phyloP scores from a whole-genome alignment of 2,888 invertebrate genomes.

The Drosophila multiciliata region DNA sequence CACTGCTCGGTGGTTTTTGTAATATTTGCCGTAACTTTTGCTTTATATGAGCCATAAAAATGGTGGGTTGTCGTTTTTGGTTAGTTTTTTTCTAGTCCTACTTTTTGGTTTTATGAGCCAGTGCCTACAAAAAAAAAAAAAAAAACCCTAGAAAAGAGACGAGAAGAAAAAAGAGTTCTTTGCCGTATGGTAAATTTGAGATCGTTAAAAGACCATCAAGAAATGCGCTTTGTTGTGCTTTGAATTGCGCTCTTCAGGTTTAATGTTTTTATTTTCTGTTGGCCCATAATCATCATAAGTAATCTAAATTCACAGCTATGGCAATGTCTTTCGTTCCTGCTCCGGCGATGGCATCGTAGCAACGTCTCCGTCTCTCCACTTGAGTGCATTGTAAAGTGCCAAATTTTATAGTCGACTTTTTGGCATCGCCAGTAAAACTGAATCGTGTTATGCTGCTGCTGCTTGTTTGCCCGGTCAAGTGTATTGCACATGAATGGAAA shows the following conservation, averaged over 20 bases:
- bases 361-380: conserved; percentile 5
- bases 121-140: conserved; percentile 38
- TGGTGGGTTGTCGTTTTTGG: conserved; percentile 12
- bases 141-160: conserved; percentile 10
- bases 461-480: conserved; percentile 30
- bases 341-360: neutral
- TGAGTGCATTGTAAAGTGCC: conserved; percentile 65
- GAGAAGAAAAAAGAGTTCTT: conserved; percentile 13
- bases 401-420: conserved; percentile 63
- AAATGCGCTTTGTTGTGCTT: conserved; percentile 61
- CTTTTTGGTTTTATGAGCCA: conserved; percentile 35
- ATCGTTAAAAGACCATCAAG: conserved; percentile 65
- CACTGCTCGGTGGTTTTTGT: conserved; percentile 27
- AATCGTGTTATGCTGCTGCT: conserved; percentile 23
- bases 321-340: conserved; percentile 33
- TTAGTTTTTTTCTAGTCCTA: neutral
- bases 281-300: conserved; percentile 71
- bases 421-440: conserved; percentile 45
- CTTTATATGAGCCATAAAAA: conserved; percentile 54
- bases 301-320: conserved; percentile 77
- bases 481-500: conserved; percentile 48
- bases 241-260: conserved; percentile 26
- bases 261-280: conserved; percentile 19
- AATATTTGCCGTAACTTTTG: conserved; percentile 42
- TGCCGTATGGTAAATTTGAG: conserved; percentile 48